Base-by-base conservation (phyloP, 1,140 invertebrate species). In the Bombus pyrosoma region DNA sequence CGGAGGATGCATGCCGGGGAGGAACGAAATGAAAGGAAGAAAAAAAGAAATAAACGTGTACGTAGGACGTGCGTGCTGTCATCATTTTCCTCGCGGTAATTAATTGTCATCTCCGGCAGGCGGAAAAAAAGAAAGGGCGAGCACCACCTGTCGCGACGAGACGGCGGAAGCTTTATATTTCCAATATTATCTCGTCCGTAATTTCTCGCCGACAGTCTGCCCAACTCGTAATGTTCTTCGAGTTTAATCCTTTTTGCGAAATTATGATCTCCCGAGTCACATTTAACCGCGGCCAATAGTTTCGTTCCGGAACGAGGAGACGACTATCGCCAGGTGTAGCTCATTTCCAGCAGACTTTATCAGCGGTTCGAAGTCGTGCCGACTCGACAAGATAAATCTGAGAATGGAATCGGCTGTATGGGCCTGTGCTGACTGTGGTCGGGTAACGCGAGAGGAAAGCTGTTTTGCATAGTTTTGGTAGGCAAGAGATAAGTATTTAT, bases 171-270 rank as follows among this genome's bases (percentile, higher is more conserved):
- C 86, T 83, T 90, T 79, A 90, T 81, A 87, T 86, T 90, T 90
- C 88, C 89, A 87, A 90, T 90, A 90, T 84, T 87, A 87, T 90
- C 88, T 87, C 57, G 75, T 28, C 22, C 75, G 85, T 89, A 90
- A 90, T 90, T 90, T 87, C 77, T 90, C 79, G 68, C 69, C 41
- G 71, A 28, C 64, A 69, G 43, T 78, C 64, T 39, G 62, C 43
- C 57, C 18, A 62, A 39, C 37, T 76, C 81, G 78, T 82, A 87
- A 89, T 78, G 62, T 85, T 68, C 85, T 74, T 32, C 78, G 64
- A 41, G 53, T 57, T 89, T 90, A 90, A 89, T 89, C 66, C 87
- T 80, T 89, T 86, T 82, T 72, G 47, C 69, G 64, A 83, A 89
- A 88, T 90, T 89, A 89, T 87, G 87, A 89, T 89, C 88, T 86